phyloP scores from a whole-genome alignment of 2,797 vertebrate genomes.

The Rhincodon typus region DNA sequence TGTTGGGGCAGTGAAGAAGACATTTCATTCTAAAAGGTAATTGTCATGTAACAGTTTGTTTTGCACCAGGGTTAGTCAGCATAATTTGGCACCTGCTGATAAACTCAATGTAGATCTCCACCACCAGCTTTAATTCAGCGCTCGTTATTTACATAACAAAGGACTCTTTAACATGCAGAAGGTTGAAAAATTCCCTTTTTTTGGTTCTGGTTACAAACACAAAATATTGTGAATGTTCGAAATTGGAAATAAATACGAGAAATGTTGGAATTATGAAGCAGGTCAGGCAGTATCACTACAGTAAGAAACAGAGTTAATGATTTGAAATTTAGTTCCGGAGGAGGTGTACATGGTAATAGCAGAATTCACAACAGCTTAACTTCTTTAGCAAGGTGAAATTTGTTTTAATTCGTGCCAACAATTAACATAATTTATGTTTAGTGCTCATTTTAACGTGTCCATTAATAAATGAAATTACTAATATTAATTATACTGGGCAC shows the following conservation, averaged over 20 bases:
- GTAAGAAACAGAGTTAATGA: too few species aligned
- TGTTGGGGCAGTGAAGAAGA: not conserved
- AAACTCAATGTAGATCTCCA: not conserved
- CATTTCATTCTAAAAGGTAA: not conserved
- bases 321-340: too few species aligned
- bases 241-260: not conserved
- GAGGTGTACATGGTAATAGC: too few species aligned
- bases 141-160: not conserved
- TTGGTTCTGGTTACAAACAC: not conserved
- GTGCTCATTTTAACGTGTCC: not conserved
- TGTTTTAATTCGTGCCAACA: not conserved
- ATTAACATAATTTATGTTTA: not conserved
- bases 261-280: too few species aligned
- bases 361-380: not conserved
- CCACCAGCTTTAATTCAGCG: not conserved
- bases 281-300: too few species aligned
- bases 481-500: not conserved
- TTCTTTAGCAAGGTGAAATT: too few species aligned
- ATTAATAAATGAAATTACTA: not conserved
- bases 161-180: not conserved
- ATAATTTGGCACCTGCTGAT: not conserved
- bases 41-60: not conserved
- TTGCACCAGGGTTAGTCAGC: not conserved
- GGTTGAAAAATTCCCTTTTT: not conserved
- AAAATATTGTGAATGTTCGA: not conserved